These are phyloP conservation scores for Listronotus oregonensis DNA, from an alignment of 1,140 invertebrate species.

Conservation along the genomic window DNA sequence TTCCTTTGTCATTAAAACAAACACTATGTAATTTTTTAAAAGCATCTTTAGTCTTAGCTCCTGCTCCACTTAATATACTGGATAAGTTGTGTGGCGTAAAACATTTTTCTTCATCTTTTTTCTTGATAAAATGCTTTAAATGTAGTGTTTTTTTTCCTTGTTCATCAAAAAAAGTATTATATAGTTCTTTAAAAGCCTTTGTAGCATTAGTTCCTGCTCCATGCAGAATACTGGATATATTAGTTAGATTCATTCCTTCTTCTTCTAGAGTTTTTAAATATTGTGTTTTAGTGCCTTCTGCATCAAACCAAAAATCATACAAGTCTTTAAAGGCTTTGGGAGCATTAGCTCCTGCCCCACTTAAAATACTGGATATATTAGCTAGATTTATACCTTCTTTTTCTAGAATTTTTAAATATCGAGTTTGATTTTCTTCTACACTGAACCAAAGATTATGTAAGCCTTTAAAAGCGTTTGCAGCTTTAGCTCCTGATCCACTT, in stretches of 20 bases:
- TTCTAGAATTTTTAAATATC: slow-evolving; percentile 1
- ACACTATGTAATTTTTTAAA: slow-evolving; percentile 43
- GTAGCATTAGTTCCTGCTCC: background rate
- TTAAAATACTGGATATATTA: slow-evolving; percentile 38
- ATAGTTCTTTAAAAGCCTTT: background rate
- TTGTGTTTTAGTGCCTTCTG: background rate
- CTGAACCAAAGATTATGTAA: slow-evolving; percentile 10
- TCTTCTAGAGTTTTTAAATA: no score
- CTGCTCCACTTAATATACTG: slow-evolving; percentile 40
- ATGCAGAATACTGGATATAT: no score
- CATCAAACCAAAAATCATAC: slow-evolving; percentile 8
- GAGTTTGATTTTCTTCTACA: background rate
- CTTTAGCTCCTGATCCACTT: no score
- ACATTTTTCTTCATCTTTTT: background rate
- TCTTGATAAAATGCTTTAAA: background rate
- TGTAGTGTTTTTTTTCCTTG: background rate
- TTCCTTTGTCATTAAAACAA: slow-evolving; percentile 45
- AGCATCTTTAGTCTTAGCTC: slow-evolving; percentile 35
- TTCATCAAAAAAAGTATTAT: background rate
- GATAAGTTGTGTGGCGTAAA: no score
- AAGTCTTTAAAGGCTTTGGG: slow-evolving; percentile 4
- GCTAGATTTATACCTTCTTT: slow-evolving; percentile 1
- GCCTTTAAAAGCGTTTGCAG: no score
- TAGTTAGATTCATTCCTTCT: no score
- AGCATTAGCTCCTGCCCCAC: background rate